Base-by-base conservation (phyloP, 2,113 vertebrate genomes). In the Pagrus major region DNA sequence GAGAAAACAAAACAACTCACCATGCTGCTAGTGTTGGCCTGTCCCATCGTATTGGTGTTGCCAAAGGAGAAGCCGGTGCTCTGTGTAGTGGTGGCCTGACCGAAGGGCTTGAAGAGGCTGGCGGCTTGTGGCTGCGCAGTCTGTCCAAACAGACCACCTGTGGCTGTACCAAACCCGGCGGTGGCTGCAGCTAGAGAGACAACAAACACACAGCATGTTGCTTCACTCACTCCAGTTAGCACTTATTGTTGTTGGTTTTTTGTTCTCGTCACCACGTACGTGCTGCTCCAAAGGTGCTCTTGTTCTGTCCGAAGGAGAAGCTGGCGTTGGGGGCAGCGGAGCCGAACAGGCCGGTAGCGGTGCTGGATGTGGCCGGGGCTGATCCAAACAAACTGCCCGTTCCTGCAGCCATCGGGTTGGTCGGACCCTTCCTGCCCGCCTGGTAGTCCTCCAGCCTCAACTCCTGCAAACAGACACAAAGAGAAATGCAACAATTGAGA, bases 101-200 rank as follows among this genome's bases (percentile, higher is more conserved):
- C 97, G 1, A 99, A 99, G 0, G 98, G 96, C 76, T 99, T 99
- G 92, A 95, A 99, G 9, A 99, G 94, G 54, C 96, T 98, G 0
- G 87, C 88, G 4, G 23, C 91, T 88, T 42, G 93, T 69, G n/a
- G n/a, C n/a, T 79, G 95, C 31, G 71, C 86, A 21, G 35, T 10
- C 0, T 88, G 96, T 5, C 96, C 95, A 29, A 99, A 99, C 15
- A 99, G 94, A 0, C 96, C 85, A 0, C 96, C 96, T 0, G 97
- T 91, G 46, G 95, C 93, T 0, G 96, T 83, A 0, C 96, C 96
- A 67, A 99, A 99, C 18, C 95, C 96, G 0, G 95, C 95, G 0
- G 97, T 90, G 31, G 95, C 96, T 95, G 61, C 23, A 33, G 71
- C 54, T 56, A 15, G 0, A 60, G 20, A 15, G 0, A 25, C 1